Evolutionary conservation across 2,888 invertebrate genomes (phyloP).

Genomic region (Argyresthia albistria): DNA sequence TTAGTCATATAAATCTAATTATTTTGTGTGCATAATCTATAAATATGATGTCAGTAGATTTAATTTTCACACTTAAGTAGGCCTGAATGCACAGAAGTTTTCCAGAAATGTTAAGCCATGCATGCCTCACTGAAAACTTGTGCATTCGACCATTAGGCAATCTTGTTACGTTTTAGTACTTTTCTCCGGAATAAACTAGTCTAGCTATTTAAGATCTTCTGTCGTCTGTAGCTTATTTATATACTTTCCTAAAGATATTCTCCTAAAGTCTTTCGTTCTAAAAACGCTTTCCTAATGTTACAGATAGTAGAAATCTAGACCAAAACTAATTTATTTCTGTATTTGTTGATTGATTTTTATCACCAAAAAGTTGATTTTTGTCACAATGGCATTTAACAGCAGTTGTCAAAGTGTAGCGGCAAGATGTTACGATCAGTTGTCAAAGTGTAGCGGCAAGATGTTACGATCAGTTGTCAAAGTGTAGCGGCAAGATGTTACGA

Average conservation of each 20-base stretch:
- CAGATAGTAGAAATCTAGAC: too few species aligned
- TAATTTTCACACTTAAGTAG: background rate
- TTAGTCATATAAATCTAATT: background rate
- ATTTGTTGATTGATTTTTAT: background rate
- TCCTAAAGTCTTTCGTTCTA: background rate
- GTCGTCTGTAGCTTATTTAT: background rate
- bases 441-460: too few species aligned
- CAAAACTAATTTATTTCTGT: too few species aligned
- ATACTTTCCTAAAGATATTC: background rate
- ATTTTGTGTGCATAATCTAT: background rate
- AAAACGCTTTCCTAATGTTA: too few species aligned
- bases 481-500: too few species aligned
- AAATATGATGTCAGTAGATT: too few species aligned
- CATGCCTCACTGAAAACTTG: too few species aligned
- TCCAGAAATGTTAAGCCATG: too few species aligned
- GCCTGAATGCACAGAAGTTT: background rate
- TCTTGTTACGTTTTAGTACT: background rate
- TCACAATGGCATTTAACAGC: conserved; percentile 2
- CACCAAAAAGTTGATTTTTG: conserved; percentile 4
- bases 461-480: too few species aligned
- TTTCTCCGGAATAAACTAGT: background rate
- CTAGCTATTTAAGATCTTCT: background rate
- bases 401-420: too few species aligned
- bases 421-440: too few species aligned
- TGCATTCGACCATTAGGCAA: too few species aligned